Conservation (phyloP, 1,140 invertebrate genomes). For the Bombus confusus region DNA sequence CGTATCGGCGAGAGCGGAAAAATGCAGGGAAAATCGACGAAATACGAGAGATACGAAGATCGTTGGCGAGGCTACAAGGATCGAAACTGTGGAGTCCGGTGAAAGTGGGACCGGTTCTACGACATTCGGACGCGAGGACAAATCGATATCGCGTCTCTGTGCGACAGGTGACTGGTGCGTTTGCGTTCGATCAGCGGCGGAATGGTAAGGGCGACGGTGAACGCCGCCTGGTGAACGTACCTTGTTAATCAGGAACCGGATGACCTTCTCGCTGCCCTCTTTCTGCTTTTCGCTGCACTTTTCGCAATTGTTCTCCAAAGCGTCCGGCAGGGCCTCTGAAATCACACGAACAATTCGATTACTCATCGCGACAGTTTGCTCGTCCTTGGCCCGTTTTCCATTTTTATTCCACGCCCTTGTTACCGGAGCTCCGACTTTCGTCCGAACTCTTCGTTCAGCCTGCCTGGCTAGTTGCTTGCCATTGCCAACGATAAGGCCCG, state of each 20-base stretch:
- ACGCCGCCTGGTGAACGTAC: conserved; percentile 55
- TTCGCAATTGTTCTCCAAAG: conserved; percentile 83
- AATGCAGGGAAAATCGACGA: too few relatives aligned
- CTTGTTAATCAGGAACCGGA: conserved; percentile 79
- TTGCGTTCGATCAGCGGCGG: conserved; percentile 49
- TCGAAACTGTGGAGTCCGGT: conserved; percentile 1
- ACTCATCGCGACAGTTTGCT: too few relatives aligned
- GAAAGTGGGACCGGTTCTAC: conserved; percentile 59
- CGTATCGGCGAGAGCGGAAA: too few relatives aligned
- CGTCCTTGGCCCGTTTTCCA: neutral
- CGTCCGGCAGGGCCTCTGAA: conserved; percentile 84
- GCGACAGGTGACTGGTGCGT: neutral
- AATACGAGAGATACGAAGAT: neutral
- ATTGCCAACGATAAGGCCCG: conserved; percentile 2
- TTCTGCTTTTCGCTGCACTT: conserved; percentile 86
- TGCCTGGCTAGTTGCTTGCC: neutral
- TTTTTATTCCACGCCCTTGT: neutral
- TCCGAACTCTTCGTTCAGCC: neutral
- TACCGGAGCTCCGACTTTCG: neutral
- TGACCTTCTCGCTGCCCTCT: conserved; percentile 82
- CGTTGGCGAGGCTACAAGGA: conserved; percentile 23
- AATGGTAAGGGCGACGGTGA: conserved; percentile 58
- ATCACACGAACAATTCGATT: neutral
- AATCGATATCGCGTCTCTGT: neutral
- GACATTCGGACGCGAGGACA: conserved; percentile 19